phyloP scores from a whole-genome alignment of 2,113 vertebrate species.

The Neotragus moschatus region DNA sequence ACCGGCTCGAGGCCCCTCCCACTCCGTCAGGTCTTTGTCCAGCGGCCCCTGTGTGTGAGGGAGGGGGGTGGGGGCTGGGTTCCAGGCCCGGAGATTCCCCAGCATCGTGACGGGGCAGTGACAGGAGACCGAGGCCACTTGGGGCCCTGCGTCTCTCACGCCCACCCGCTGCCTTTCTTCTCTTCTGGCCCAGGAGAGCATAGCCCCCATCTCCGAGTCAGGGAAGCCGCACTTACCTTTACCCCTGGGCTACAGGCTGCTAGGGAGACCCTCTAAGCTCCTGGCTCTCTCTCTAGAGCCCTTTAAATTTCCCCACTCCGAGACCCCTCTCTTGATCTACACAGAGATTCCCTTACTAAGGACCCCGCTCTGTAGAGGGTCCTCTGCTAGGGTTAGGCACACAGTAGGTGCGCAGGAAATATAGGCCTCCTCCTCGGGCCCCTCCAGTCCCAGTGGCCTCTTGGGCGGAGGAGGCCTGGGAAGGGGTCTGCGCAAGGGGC shows the following conservation, averaged over 20 bases:
- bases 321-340: background rate
- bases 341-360: background rate
- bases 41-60: conserved; percentile 55
- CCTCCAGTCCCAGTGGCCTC: background rate
- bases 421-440: background rate
- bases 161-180: background rate
- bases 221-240: background rate
- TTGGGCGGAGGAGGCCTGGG: background rate
- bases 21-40: conserved; percentile 77
- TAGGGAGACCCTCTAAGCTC: background rate
- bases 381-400: background rate
- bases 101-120: conserved; percentile 58
- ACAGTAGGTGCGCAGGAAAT: conserved; percentile 17
- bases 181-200: background rate
- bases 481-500: background rate
- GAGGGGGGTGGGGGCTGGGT: conserved; percentile 61
- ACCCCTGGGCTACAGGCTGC: background rate
- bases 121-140: conserved; percentile 57
- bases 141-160: background rate
- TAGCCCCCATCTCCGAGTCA: background rate
- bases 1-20: conserved; percentile 71
- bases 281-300: background rate
- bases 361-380: background rate
- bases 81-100: conserved; percentile 53
- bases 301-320: conserved; percentile 10